Base-by-base conservation (phyloP, 2,113 vertebrate species). In the Boulengeromyrus knoepffleri region DNA sequence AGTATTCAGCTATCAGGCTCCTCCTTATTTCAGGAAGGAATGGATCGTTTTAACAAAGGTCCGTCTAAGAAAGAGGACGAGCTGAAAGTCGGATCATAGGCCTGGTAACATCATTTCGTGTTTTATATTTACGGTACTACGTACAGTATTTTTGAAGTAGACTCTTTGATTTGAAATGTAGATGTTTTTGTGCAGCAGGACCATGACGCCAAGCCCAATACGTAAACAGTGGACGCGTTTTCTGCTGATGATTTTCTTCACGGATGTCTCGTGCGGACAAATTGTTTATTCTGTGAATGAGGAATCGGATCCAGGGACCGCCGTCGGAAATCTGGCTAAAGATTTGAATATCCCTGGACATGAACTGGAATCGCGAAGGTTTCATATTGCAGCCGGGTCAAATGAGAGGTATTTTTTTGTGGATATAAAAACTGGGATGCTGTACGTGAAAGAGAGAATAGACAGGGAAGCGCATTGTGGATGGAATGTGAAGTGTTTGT, bases 381-480 rank as follows among this genome's bases (percentile, higher is more conserved):
- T 96, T 74, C 92, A 90, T 56, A 93, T 97, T 53, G 92, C 94
- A 10, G 94, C 94, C 49, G 94, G 94, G 85, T 88, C 94, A 52
- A 95, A 92, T 1, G 93, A 94, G 90, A 90, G 88, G 70, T 93
- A 94, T 91, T 94, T 97, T 10, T 91, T 93, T n/a, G 95, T 94
- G 7, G 93, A 97, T 92, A 42, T 94, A 2, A 93, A 93, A 39
- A 96, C 95, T 0, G 96, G 96, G 24, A 74, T 93, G 50, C 85
- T 97, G 19, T 86, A 91, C 88, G 89, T 97, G 45, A 94, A 92
- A 21, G 95, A 96, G 27, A 96, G 94, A 74, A 94, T 97, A 90
- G 95, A 97, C 90, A 92, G 96, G 0, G 96, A 97, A 39, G 88
- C 92, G 58, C 90, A 97, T 24, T 97, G 97, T 84, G 92, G 93